Evolutionary conservation across 2,113 vertebrate species (phyloP).

Genomic region (Mohoua ochrocephala): DNA sequence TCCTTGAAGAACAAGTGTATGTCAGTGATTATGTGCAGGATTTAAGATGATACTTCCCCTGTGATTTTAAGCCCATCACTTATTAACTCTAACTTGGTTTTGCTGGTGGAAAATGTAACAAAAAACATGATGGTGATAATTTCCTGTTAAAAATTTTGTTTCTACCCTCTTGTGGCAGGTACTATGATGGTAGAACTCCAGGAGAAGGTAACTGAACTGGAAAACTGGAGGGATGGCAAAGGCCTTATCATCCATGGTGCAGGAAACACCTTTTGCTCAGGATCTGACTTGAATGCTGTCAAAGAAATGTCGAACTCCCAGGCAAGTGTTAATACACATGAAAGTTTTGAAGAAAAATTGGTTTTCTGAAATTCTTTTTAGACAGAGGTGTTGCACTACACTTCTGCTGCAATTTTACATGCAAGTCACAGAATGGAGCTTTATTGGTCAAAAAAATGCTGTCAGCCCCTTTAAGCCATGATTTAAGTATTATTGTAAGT

Average conservation of each 20-base stretch:
- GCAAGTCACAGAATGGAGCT: not conserved
- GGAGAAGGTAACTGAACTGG: slow-evolving; percentile 84
- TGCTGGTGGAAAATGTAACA: not conserved
- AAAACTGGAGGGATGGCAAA: slow-evolving; percentile 91
- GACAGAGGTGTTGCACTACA: not conserved
- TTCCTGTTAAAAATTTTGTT: not conserved
- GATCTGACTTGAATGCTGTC: slow-evolving; percentile 88
- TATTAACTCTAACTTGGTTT: not conserved
- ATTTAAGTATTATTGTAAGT: not conserved
- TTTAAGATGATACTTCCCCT: not conserved
- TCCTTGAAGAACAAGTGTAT: not conserved
- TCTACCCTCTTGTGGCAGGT: slow-evolving; percentile 67
- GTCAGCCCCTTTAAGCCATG: not conserved
- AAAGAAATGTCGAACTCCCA: slow-evolving; percentile 80
- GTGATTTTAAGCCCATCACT: not conserved
- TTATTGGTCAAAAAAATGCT: not conserved
- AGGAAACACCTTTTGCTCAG: slow-evolving; percentile 89
- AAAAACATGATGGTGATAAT: not conserved
- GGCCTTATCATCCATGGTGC: slow-evolving; percentile 87
- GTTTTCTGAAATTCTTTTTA: not conserved
- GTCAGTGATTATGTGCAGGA: not conserved
- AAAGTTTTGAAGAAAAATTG: not conserved
- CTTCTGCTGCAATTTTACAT: not conserved
- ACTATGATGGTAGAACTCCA: slow-evolving; percentile 92
- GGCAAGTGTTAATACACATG: slow-evolving; percentile 63